A percentile compares a stretch with the other conserved stretches of the same genome.
Evolutionary conservation across 2,888 invertebrate genomes (phyloP).

Genomic region (Dolichomitus sp.): DNA sequence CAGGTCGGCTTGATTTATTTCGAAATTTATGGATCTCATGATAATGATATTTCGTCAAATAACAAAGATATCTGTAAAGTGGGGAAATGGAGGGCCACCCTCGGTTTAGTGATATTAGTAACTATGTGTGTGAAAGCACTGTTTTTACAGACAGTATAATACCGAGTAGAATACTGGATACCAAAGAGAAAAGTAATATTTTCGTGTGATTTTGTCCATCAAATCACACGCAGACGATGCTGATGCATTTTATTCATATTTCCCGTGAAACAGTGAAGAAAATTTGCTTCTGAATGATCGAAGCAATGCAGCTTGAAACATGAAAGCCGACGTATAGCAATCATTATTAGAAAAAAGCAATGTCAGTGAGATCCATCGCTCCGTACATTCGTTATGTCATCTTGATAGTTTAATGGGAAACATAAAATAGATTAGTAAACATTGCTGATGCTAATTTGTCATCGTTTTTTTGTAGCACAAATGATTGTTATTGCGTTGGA

Average conservation of each 20-base stretch:
- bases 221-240: slow-evolving; percentile 55
- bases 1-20: too few species aligned
- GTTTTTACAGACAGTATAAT: slow-evolving; percentile 71
- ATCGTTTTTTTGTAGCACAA: slow-evolving; percentile 13
- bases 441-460: slow-evolving; percentile 40
- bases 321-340: slow-evolving; percentile 41
- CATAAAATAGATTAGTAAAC: slow-evolving; percentile 46
- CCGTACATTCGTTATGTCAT: slow-evolving; percentile 47
- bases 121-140: slow-evolving; percentile 74
- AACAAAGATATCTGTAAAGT: slow-evolving; percentile 40
- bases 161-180: slow-evolving; percentile 81
- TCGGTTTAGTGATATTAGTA: slow-evolving; percentile 74
- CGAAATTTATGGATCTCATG: slow-evolving; percentile 28
- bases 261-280: slow-evolving; percentile 17
- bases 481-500: slow-evolving; percentile 26
- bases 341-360: slow-evolving; percentile 29
- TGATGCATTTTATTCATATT: slow-evolving; percentile 27
- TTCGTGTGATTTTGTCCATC: slow-evolving; percentile 54
- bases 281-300: slow-evolving; percentile 27
- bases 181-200: slow-evolving; percentile 64
- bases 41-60: slow-evolving; percentile 35
- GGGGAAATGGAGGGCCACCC: slow-evolving; percentile 62
- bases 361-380: slow-evolving; percentile 48
- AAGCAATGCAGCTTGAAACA: slow-evolving; percentile 21
- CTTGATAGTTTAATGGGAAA: slow-evolving; percentile 52